phyloP scores from a whole-genome alignment of 2,888 invertebrate genomes.

The Perithous albicinctus region DNA sequence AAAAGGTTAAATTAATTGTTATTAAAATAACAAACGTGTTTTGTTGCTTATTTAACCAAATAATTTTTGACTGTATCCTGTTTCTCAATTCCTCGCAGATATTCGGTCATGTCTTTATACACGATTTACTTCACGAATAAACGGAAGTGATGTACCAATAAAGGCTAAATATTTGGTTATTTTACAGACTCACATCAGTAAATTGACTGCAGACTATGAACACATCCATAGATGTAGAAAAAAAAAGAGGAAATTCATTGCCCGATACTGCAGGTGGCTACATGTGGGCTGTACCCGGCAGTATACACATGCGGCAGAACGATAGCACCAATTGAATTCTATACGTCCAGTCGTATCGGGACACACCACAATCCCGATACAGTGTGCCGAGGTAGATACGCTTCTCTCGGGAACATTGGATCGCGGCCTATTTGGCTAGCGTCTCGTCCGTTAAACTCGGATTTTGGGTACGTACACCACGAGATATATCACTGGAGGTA shows the following conservation, averaged over 20 bases:
- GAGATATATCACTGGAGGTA: constrained; percentile 5
- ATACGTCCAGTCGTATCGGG: constrained; percentile 50
- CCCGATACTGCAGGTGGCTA: constrained; percentile 28
- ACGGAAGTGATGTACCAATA: background rate
- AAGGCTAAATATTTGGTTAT: background rate
- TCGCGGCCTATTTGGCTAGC: constrained; percentile 59
- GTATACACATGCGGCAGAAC: constrained; percentile 33
- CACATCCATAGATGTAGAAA: background rate
- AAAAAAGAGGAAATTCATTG: constrained; percentile 13
- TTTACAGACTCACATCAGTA: background rate
- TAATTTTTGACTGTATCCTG: no score
- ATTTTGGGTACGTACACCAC: constrained; percentile 32
- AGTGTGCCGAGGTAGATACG: constrained; percentile 47
- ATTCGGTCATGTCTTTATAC: no score
- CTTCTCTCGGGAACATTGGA: constrained; percentile 55
- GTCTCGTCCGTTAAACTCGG: constrained; percentile 60
- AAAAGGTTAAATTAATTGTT: no score
- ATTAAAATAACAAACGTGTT: no score
- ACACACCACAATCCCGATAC: constrained; percentile 32
- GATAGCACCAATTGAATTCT: constrained; percentile 59
- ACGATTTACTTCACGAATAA: background rate
- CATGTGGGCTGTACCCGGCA: constrained; percentile 21
- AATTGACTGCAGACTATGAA: constrained; percentile 1
- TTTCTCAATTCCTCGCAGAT: no score
- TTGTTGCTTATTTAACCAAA: no score